Percentiles rank a stretch among this genome's conserved stretches.
Conservation (phyloP, 2,113 vertebrate genomes). For the Podocnemis expansa region DNA sequence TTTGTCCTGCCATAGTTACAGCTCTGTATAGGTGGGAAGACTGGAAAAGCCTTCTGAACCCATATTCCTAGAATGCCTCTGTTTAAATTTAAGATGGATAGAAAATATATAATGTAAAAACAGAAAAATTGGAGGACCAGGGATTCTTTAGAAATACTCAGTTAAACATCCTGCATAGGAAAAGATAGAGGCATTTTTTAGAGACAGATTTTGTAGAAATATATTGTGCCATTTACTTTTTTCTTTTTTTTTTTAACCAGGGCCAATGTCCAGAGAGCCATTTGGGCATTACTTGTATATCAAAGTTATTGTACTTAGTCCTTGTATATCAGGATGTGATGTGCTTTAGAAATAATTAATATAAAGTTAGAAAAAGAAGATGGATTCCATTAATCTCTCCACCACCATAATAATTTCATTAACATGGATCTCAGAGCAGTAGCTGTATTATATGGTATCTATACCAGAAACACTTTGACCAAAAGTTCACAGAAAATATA, state of each 20-base stretch:
- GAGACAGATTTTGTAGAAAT: background rate
- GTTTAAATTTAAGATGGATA: background rate
- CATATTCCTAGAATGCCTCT: background rate
- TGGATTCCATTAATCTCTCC: background rate
- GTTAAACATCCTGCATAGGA: background rate
- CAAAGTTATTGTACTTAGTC: background rate
- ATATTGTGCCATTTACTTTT: background rate
- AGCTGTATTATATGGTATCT: background rate
- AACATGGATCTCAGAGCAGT: background rate
- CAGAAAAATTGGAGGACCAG: background rate
- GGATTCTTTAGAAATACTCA: background rate
- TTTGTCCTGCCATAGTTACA: too few relatives aligned
- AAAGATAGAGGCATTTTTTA: background rate
- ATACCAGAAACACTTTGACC: background rate
- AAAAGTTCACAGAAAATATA: background rate
- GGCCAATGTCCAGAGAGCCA: background rate
- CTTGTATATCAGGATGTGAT: background rate
- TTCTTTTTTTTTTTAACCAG: background rate
- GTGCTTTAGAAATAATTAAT: background rate
- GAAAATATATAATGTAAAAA: background rate
- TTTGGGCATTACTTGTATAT: background rate
- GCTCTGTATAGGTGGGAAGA: background rate
- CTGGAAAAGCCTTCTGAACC: rapidly evolving
- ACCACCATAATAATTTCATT: background rate
- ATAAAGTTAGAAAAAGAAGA: background rate